A percentile compares a stretch with the other conserved stretches of the same genome.
Conservation (phyloP, 2,113 vertebrate genomes). For the Saiga tatarica region DNA sequence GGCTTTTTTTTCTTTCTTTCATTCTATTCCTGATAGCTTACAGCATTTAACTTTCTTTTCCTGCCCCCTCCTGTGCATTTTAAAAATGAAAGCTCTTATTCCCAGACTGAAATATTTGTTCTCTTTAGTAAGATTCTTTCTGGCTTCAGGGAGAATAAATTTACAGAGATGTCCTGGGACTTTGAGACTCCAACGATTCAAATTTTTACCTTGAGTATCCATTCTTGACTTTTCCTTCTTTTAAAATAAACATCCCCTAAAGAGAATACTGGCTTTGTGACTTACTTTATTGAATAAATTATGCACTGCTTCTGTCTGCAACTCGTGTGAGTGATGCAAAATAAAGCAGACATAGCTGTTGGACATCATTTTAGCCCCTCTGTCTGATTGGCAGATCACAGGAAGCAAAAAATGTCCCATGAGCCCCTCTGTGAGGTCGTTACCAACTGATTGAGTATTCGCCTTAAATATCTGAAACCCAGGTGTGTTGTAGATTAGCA, state of each 20-base stretch:
- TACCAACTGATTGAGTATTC: slow-evolving; percentile 75
- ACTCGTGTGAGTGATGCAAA: background rate
- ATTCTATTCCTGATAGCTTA: slow-evolving; percentile 7
- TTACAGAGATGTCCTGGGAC: slow-evolving; percentile 67
- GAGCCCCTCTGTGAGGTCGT: slow-evolving; percentile 62
- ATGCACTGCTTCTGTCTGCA: background rate
- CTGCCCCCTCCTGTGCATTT: slow-evolving; percentile 33
- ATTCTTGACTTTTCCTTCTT: slow-evolving; percentile 70
- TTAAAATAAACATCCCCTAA: slow-evolving; percentile 74
- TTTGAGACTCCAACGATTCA: slow-evolving; percentile 57
- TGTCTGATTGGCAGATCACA: slow-evolving; percentile 73
- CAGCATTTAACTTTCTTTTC: background rate
- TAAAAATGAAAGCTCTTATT: slow-evolving; percentile 54
- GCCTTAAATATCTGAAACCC: slow-evolving; percentile 81
- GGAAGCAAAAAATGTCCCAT: slow-evolving; percentile 64
- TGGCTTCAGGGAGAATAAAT: slow-evolving; percentile 65
- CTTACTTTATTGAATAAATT: slow-evolving; percentile 59
- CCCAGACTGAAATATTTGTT: slow-evolving; percentile 64
- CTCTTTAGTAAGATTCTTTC: slow-evolving; percentile 68
- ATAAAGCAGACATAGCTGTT: slow-evolving; percentile 23
- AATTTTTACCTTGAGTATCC: slow-evolving; percentile 68
- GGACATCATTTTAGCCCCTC: slow-evolving; percentile 59
- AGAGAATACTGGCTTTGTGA: slow-evolving; percentile 22
- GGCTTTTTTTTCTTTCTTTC: background rate
- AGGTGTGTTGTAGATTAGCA: slow-evolving; percentile 85